Percentiles rank a stretch among this genome's conserved stretches.
Evolutionary conservation across 1,140 invertebrate species (phyloP).

Genomic region (Gonioctena quinquepunctata): DNA sequence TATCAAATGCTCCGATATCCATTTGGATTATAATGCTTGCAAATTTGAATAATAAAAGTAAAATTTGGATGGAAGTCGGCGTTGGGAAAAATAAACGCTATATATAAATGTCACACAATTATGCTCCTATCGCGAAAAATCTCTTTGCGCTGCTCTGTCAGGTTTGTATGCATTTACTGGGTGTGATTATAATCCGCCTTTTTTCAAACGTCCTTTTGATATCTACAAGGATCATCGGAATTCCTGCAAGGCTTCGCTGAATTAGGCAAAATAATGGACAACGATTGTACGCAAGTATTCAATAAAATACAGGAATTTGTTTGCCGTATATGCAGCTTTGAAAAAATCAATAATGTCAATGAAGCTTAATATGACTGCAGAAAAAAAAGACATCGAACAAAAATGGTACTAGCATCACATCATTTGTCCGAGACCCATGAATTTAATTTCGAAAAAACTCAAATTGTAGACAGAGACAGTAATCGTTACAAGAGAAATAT

Average conservation of each 20-base stretch:
- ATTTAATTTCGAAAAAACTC: no score
- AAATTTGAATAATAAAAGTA: not conserved
- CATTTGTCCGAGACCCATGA: no score
- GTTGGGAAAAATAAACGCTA: not conserved
- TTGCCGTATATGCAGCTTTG: not conserved
- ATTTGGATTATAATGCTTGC: slow-evolving; percentile 2
- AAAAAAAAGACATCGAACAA: no score
- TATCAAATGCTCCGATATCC: no score
- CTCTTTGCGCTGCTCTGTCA: not conserved
- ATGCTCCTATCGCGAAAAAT: not conserved
- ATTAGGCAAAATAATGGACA: not conserved
- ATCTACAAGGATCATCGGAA: not conserved
- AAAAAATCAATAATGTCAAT: not conserved
- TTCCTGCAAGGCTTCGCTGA: not conserved
- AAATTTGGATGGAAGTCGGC: not conserved
- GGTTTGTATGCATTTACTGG: not conserved
- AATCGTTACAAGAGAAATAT: no score
- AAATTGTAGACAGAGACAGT: no score
- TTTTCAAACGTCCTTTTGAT: not conserved
- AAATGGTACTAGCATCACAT: no score
- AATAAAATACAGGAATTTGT: not conserved
- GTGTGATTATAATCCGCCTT: not conserved
- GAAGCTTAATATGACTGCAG: not conserved
- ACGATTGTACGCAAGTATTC: not conserved
- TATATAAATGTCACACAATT: not conserved